These are phyloP conservation scores for Spea bombifrons DNA, from an alignment of 2,113 vertebrate species.

Conservation along the genomic window DNA sequence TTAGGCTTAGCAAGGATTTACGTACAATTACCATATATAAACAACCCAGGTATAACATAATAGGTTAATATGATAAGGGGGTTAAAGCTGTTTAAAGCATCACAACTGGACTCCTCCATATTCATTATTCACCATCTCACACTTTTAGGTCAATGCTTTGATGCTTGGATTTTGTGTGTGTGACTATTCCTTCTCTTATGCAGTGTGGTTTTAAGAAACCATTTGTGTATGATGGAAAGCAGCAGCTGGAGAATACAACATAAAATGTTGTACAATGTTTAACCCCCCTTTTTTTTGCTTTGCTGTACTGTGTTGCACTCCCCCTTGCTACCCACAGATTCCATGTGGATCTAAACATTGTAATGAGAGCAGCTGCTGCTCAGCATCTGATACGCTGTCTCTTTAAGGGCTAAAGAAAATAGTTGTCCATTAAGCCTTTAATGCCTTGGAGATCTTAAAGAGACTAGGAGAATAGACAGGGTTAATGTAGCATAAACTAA, in stretches of 20 bases:
- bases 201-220: constrained; percentile 9
- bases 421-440: constrained; percentile 36
- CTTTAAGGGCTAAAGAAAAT: constrained; percentile 45
- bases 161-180: background rate
- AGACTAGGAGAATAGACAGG: constrained; percentile 36
- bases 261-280: constrained; percentile 38
- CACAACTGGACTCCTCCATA: too few relatives aligned
- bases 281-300: constrained; percentile 15
- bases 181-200: constrained; percentile 20
- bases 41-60: too few relatives aligned
- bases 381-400: constrained; percentile 45
- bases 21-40: too few relatives aligned
- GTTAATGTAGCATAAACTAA: constrained; percentile 38
- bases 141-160: too few relatives aligned
- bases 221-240: constrained; percentile 34
- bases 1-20: too few relatives aligned
- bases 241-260: constrained; percentile 40
- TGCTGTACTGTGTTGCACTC: constrained; percentile 4
- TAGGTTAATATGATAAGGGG: too few relatives aligned
- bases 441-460: constrained; percentile 40
- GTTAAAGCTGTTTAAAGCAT: too few relatives aligned
- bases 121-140: too few relatives aligned
- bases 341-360: constrained; percentile 28
- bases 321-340: constrained; percentile 21
- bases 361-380: constrained; percentile 45